Conservation (phyloP, 2,888 invertebrate genomes). For the Bimastos eiseni region DNA sequence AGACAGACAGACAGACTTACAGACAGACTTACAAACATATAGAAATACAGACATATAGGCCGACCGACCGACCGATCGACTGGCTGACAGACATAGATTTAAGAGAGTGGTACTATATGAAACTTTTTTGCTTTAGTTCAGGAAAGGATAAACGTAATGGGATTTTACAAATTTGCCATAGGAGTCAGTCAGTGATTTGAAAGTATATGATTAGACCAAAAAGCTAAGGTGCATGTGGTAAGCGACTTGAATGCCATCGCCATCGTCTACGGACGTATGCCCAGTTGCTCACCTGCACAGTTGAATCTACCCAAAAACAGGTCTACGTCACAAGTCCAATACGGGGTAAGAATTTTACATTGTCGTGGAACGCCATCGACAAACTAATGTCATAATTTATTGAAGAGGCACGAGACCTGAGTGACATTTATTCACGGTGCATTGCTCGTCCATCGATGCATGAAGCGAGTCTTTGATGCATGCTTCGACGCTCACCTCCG, state of each 20-base stretch:
- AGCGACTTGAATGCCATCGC: neutral
- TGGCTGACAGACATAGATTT: no score
- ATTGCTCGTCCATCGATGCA: neutral
- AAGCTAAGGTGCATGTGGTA: neutral
- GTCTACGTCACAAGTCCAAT: neutral
- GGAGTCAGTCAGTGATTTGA: no score
- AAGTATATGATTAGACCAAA: no score
- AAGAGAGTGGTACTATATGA: no score
- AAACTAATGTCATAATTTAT: neutral
- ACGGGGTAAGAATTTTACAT: neutral
- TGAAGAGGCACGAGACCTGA: neutral
- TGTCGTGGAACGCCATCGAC: neutral
- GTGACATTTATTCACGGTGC: neutral
- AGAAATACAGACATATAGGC: neutral
- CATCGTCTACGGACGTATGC: no score
- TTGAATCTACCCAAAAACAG: neutral
- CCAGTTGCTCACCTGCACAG: neutral
- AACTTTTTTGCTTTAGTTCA: no score
- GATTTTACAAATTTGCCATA: no score
- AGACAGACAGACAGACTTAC: no score
- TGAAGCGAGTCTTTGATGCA: neutral
- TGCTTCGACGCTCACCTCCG: neutral
- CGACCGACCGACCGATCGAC: no score
- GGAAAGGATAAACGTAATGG: no score
- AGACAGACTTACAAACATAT: no score